Percentiles rank a stretch among this genome's conserved stretches.
phyloP scores from a whole-genome alignment of 2,888 invertebrate species.

The Sclerodermus sp. region DNA sequence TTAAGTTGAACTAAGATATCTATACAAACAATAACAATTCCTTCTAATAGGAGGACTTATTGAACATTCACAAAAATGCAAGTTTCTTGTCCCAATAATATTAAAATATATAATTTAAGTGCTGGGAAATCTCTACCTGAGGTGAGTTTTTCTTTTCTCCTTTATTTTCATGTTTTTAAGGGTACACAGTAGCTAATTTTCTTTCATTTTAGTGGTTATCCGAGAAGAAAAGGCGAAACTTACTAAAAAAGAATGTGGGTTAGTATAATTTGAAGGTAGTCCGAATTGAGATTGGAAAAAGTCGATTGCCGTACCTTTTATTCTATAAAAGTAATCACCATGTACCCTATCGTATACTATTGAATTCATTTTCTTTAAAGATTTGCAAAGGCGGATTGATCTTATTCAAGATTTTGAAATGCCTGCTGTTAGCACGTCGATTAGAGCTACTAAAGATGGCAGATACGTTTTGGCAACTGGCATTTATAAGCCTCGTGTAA shows the following conservation, averaged over 20 bases:
- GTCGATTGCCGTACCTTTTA: too few relatives aligned
- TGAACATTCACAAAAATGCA: constrained; percentile 73
- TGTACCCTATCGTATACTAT: neutral
- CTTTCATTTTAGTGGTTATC: constrained; percentile 79
- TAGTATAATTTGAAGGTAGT: constrained; percentile 29
- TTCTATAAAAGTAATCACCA: neutral
- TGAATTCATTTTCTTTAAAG: constrained; percentile 54
- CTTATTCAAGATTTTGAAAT: constrained; percentile 99
- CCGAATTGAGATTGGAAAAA: too few relatives aligned
- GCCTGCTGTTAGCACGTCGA: constrained; percentile 88
- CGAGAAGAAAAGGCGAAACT: constrained; percentile 77
- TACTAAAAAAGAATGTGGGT: constrained; percentile 84
- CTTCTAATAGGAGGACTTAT: too few relatives aligned
- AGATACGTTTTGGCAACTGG: constrained; percentile 92
- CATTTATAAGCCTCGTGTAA: constrained; percentile 92
- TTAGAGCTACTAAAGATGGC: constrained; percentile 86
- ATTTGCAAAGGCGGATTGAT: constrained; percentile 87
- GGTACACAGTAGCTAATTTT: too few relatives aligned
- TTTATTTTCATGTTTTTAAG: constrained; percentile 1
- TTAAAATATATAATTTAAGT: constrained; percentile 97
- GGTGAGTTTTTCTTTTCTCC: constrained; percentile 64
- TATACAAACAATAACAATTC: too few relatives aligned
- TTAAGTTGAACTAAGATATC: too few relatives aligned
- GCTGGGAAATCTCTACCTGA: constrained; percentile 96
- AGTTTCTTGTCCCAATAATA: constrained; percentile 89